phyloP scores from a whole-genome alignment of 2,797 vertebrate genomes.

The Glyptemys insculpta region DNA sequence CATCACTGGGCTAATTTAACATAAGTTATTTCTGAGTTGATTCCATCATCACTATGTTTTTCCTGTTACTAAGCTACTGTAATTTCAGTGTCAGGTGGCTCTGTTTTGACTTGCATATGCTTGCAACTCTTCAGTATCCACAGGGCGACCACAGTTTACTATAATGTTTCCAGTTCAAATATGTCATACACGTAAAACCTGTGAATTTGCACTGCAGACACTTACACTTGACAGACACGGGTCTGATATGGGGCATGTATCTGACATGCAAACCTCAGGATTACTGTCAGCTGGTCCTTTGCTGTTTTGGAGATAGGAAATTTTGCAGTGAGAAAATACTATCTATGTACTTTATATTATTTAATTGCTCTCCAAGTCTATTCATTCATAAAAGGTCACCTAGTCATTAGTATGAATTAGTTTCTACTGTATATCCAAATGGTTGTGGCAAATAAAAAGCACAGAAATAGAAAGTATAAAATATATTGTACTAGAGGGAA shows the following conservation, averaged over 20 bases:
- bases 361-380: background rate
- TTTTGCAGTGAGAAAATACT: background rate
- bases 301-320: background rate
- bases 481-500: background rate
- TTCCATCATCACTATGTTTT: slow-evolving; percentile 50
- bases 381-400: background rate
- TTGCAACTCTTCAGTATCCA: slow-evolving; percentile 44
- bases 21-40: slow-evolving; percentile 62
- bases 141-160: background rate
- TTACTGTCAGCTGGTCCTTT: background rate
- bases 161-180: background rate
- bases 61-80: slow-evolving; percentile 57
- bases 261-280: background rate
- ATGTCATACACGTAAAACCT: background rate
- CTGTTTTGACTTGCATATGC: slow-evolving; percentile 48
- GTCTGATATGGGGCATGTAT: too few relatives aligned
- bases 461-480: background rate
- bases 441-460: slow-evolving; percentile 1
- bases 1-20: slow-evolving; percentile 61
- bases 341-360: background rate
- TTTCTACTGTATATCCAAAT: slow-evolving; percentile 16
- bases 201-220: background rate
- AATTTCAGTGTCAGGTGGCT: slow-evolving; percentile 33
- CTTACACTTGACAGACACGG: too few relatives aligned
- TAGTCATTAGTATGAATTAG: background rate